Evolutionary conservation across 2,888 invertebrate genomes (phyloP), one percentile per base, ranked within the genome.

Genomic region (Penaeus monodon): DNA sequence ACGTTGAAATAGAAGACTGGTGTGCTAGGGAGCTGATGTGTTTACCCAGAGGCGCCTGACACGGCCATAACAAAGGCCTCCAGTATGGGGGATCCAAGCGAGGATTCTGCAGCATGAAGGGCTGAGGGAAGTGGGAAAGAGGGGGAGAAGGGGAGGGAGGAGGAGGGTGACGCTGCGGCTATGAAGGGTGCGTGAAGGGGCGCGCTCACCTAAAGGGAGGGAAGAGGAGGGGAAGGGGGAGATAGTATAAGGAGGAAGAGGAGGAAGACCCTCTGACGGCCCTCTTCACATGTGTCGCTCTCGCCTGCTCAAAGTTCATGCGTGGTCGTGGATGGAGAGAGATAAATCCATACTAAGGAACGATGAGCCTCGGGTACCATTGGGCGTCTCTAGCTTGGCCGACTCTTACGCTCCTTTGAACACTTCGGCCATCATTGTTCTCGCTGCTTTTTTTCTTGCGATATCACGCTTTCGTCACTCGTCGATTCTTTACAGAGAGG

Each of bases 11-110:
- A 78, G 84, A 84, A 84, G 84, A 78, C 78, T 84, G 76, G 78
- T 74, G 64, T 70, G 49, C 29, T n/a, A 63, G 70, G 84, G n/a
- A 44, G 38, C 73, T 78, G 78, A 84, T 66, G 78, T 84, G 84
- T 84, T 84, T 84, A 84, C 84, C 84, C 84, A 78, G 78, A 78
- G 84, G 78, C 84, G 70, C 84, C 77, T 64, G 64, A 84, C 84
- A 84, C 76, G 73, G 64, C 84, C 79, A 38, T 84, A 84, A 84
- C 84, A 84, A 84, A 84, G 85, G 85, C 57, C 68, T 63, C 66
- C 65, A 66, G 80, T 80, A 68, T 73, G 73, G 80, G 80, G 73
- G 85, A 70, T 57, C 74, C 73, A 33, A 44, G 66, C 57, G 78
- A 24, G 84, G 84, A 84, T 84, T 38, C 73, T 79, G 85, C 66